Evolutionary conservation across 2,797 vertebrate genomes (phyloP).

Genomic region (Xiphophorus birchmanni): DNA sequence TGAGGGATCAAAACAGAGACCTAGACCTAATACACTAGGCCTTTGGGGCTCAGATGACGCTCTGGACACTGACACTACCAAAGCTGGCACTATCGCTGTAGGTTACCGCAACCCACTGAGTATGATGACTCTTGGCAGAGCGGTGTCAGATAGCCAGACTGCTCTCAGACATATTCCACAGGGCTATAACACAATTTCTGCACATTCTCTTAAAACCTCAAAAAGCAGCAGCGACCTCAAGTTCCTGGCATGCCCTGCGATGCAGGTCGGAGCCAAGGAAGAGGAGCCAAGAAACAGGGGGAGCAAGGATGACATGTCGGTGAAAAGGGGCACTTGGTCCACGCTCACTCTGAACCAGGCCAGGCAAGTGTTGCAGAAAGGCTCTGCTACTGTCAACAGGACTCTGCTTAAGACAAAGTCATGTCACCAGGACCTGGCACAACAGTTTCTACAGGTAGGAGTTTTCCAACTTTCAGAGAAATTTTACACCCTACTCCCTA

Average conservation of each 20-base stretch:
- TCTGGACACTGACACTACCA: slow-evolving; percentile 87
- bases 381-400: slow-evolving; percentile 94
- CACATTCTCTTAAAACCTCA: slow-evolving; percentile 94
- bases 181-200: slow-evolving; percentile 95
- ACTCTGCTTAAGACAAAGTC: slow-evolving; percentile 96
- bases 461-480: slow-evolving; percentile 8
- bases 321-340: slow-evolving; percentile 97
- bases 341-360: slow-evolving; percentile 95
- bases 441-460: slow-evolving; percentile 97
- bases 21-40: slow-evolving; percentile 89
- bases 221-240: slow-evolving; percentile 98
- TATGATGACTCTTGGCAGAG: slow-evolving; percentile 95
- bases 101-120: slow-evolving; percentile 91
- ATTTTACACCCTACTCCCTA: neutral
- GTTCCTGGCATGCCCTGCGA: slow-evolving; percentile 76
- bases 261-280: slow-evolving; percentile 77
- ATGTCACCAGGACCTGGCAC: slow-evolving; percentile 93
- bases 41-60: slow-evolving; percentile 96
- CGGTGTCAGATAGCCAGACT: slow-evolving; percentile 90
- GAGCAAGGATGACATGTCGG: slow-evolving; percentile 84
- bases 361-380: slow-evolving; percentile 95
- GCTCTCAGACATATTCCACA: slow-evolving; percentile 89
- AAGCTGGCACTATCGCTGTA: slow-evolving; percentile 77
- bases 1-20: slow-evolving; percentile 88
- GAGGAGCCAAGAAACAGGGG: slow-evolving; percentile 79